Evolutionary conservation across 2,113 vertebrate genomes (phyloP), one percentile per base, ranked within the genome.

Genomic region (Limanda limanda): DNA sequence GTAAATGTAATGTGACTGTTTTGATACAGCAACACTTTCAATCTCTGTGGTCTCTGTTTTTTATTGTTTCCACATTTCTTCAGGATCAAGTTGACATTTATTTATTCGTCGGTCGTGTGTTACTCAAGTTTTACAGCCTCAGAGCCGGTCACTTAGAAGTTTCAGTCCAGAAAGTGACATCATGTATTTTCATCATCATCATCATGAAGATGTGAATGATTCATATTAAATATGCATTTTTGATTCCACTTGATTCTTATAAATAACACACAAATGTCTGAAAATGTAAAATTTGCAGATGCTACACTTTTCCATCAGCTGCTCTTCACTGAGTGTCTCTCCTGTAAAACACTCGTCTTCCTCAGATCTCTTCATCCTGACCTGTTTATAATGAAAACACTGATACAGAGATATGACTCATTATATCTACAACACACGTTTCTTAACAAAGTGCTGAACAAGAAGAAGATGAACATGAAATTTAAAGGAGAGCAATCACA

Each of bases 1-100:
- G 64, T 85, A 83, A 89, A 85, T 83, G 83, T 89, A 78, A 47
- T 61, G 79, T 74, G 63, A 66, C 75, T 81, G 68, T 81, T 89
- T 87, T 85, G 54, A 84, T 78, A 79, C 82, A 81, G 65, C 24
- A 73, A 31, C 64, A 64, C 4, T 55, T 61, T 62, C 40, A 42
- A 76, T 77, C 79, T 85, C 13, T 61, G 40, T 77, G 59, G 76
- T 82, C 69, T 64, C 1, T 20, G 21, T 47, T 25, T 37, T 15
- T 62, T 62, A n/a, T 27, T 51, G 18, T 52, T 24, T 57, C 17
- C 13, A 18, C 35, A 45, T 40, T n/a, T 58, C 42, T 5, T 48
- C 37, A 40, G 37, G 37, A 40, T 40, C 37, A 40, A 40, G 37
- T 40, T 40, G 37, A 48, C 47, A 18, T 58, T 57, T 23, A 17